Evolutionary conservation across 2,113 vertebrate species (phyloP).

Genomic region (Nyctereutes procyonoides): DNA sequence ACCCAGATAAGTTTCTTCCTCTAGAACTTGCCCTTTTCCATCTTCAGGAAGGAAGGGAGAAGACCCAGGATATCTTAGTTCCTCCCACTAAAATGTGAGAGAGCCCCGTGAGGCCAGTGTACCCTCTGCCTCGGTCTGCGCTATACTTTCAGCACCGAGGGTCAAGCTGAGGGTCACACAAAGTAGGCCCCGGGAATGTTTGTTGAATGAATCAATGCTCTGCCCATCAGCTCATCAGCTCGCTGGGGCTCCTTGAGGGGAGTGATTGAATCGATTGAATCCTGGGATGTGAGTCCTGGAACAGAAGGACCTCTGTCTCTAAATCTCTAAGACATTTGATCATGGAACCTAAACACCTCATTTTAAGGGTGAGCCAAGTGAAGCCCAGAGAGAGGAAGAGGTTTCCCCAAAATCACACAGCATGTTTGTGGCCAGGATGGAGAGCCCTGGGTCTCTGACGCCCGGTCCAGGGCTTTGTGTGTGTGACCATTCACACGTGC

Average conservation of each 20-base stretch:
- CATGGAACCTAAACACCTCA: not conserved
- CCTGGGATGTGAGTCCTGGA: not conserved
- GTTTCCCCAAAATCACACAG: not conserved
- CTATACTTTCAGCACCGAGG: not conserved
- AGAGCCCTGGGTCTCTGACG: not conserved
- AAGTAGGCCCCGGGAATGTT: not conserved
- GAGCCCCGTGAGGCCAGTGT: not conserved
- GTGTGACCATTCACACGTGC: rapidly evolving
- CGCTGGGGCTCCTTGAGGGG: not conserved
- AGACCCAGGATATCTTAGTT: not conserved
- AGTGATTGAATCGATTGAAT: not conserved
- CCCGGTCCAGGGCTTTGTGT: not conserved
- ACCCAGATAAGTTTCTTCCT: not conserved
- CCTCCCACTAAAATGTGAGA: not conserved
- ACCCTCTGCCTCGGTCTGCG: rapidly evolving
- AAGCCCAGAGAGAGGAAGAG: not conserved
- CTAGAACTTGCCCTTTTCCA: not conserved
- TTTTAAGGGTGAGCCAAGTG: not conserved
- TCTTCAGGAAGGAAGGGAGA: not conserved
- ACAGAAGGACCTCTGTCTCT: not conserved
- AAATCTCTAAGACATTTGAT: not conserved
- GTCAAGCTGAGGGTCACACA: too few species aligned
- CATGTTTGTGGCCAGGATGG: not conserved
- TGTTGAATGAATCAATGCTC: not conserved
- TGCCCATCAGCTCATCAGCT: not conserved